Percentiles rank a stretch among this genome's conserved stretches.
These are phyloP conservation scores for Aspiorhynchus laticeps DNA, from an alignment of 2,113 vertebrate species.

Conservation along the genomic window DNA sequence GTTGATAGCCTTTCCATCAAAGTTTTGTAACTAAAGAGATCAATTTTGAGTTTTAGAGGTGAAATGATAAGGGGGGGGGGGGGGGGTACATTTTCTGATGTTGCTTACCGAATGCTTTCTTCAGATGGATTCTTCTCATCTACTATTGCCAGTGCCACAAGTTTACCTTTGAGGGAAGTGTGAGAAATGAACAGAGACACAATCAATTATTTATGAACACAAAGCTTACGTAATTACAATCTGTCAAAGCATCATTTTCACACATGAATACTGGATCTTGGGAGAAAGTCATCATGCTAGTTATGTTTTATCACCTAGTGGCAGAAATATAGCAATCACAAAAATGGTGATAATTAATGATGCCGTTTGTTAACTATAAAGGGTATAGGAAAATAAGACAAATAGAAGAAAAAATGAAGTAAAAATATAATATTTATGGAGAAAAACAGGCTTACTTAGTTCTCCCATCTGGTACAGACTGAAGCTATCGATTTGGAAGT, in stretches of 20 bases:
- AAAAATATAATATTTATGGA: neutral
- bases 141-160: slow-evolving; percentile 86
- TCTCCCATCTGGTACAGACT: slow-evolving; percentile 91
- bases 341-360: neutral
- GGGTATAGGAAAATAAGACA: neutral
- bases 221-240: slow-evolving; percentile 6
- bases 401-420: neutral
- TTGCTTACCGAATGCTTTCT: slow-evolving; percentile 82
- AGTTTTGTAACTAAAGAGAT: slow-evolving; percentile 77
- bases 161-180: slow-evolving; percentile 78
- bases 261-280: slow-evolving; percentile 1
- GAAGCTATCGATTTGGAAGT: slow-evolving; percentile 84
- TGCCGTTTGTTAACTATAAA: neutral
- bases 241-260: slow-evolving; percentile 8
- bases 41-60: neutral
- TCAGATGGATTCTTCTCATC: slow-evolving; percentile 82
- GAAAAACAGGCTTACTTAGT: slow-evolving; percentile 74
- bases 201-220: slow-evolving; percentile 3
- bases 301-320: slow-evolving; percentile 31
- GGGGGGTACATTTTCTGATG: neutral
- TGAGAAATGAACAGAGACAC: slow-evolving; percentile 18
- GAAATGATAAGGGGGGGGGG: neutral
- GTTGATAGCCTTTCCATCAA: slow-evolving; percentile 85
- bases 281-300: neutral
- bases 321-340: neutral